Evolutionary conservation across 2,888 invertebrate genomes (phyloP).

Genomic region (Cerceris rybyensis): DNA sequence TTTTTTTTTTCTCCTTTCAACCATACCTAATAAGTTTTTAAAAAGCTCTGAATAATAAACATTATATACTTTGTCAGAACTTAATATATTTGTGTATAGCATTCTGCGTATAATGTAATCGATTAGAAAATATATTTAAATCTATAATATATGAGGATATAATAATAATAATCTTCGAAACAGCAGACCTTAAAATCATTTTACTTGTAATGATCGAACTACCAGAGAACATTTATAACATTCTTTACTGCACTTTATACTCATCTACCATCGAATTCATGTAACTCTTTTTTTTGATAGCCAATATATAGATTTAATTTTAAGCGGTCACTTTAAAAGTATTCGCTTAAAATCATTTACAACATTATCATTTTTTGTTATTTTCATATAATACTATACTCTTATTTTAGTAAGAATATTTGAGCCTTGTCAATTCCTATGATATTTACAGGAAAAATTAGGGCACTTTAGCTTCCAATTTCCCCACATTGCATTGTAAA

Average conservation of each 20-base stretch:
- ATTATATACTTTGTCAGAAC: slow-evolving; percentile 18
- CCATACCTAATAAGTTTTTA: neutral
- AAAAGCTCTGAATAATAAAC: neutral
- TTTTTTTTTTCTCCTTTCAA: no score
- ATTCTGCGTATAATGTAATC: slow-evolving; percentile 22
- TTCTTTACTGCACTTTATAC: slow-evolving; percentile 10
- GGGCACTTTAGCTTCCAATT: slow-evolving; percentile 58
- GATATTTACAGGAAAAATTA: slow-evolving; percentile 56
- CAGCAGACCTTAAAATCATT: neutral
- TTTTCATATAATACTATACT: slow-evolving; percentile 30
- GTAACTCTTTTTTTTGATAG: slow-evolving; percentile 19
- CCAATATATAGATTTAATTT: slow-evolving; percentile 20
- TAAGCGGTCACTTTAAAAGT: slow-evolving; percentile 46
- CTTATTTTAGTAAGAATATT: slow-evolving; percentile 42
- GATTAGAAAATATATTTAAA: slow-evolving; percentile 22
- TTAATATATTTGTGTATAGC: neutral
- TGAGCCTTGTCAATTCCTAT: slow-evolving; percentile 59
- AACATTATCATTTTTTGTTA: slow-evolving; percentile 27
- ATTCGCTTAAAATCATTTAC: slow-evolving; percentile 38
- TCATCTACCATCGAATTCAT: slow-evolving; percentile 29
- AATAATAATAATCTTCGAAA: neutral
- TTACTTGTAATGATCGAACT: neutral
- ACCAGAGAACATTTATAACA: neutral
- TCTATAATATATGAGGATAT: neutral
- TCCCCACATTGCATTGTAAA: slow-evolving; percentile 34